Evolutionary conservation across 2,797 vertebrate genomes (phyloP), one percentile per base, ranked within the genome.

Genomic region (Sparus aurata): DNA sequence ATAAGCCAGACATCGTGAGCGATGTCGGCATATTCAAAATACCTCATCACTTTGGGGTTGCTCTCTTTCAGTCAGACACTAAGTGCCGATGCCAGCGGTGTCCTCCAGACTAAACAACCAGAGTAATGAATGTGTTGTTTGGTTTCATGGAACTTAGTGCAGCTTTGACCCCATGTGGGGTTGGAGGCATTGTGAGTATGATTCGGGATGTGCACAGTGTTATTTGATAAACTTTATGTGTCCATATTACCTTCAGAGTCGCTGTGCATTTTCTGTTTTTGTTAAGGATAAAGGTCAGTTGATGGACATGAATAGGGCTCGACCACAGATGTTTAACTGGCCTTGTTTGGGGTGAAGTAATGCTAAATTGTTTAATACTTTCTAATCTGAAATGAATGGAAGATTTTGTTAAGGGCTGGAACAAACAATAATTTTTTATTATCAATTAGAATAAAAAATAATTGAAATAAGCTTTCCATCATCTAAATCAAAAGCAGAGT

Each of bases 51-150:
- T 67, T 61, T 41, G 43, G 75, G 46, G 65, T 38, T 4, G 18
- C 15, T 67, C n/a, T 59, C 50, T 70, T 69, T 69, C 16, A 54
- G 16, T 73, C 70, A 23, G 57, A 61, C 65, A 43, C 65, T 10
- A 22, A 53, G 46, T 53, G 20, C 27, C 13, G 17, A 86, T 66
- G 69, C 73, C 64, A 83, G 58, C 20, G 2, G 11, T 30, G n/a
- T 76, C 17, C 3, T 22, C 71, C 77, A 90, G 84, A 84, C 79
- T 86, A 90, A 91, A 90, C 87, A 88, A n/a, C 34, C 50, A 9
- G 15, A 57, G 38, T 65, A 69, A 82, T 73, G 20, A 73, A 84
- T 72, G 84, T 58, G 27, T 77, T 87, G 43, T 84, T 84, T 81
- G 74, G 68, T 65, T 61, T 70, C 12, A 27, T 67, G 64, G 61